Percentiles rank a stretch among this genome's conserved stretches.
These are phyloP conservation scores for Callorhinus ursinus DNA, from an alignment of 2,113 vertebrate species.

Conservation along the genomic window DNA sequence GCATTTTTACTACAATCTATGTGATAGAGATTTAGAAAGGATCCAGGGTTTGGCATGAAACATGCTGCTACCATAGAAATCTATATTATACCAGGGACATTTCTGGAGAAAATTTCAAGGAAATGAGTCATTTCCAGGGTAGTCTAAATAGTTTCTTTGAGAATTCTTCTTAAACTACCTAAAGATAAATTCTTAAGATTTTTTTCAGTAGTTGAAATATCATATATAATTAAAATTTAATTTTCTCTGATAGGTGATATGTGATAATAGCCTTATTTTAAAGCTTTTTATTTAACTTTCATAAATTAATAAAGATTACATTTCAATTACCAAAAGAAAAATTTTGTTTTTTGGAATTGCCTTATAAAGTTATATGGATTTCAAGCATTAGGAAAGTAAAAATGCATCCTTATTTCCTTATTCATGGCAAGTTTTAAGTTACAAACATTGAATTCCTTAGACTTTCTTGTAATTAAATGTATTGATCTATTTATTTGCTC, in stretches of 20 bases:
- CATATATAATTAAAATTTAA: conserved; percentile 2
- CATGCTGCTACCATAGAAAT: neutral
- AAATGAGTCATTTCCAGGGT: neutral
- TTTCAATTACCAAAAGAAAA: neutral
- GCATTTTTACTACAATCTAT: neutral
- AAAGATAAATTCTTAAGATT: neutral
- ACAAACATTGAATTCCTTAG: neutral
- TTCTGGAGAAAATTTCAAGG: conserved; percentile 37
- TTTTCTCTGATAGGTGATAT: neutral
- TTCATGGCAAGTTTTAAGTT: neutral
- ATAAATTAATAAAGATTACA: neutral
- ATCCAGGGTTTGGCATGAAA: neutral
- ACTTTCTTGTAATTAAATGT: neutral
- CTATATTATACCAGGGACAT: neutral
- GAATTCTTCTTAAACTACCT: neutral
- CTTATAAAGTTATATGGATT: neutral
- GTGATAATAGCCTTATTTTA: neutral
- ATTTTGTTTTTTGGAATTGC: neutral
- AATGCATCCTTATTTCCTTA: neutral
- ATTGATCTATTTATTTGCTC: neutral
- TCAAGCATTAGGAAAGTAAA: neutral
- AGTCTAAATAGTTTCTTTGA: conserved; percentile 49
- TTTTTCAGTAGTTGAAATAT: conserved; percentile 14
- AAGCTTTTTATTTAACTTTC: neutral
- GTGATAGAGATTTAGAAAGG: neutral